Percentiles rank a stretch among this genome's conserved stretches.
phyloP scores from a whole-genome alignment of 2,797 vertebrate species.

The Tenualosa ilisha region DNA sequence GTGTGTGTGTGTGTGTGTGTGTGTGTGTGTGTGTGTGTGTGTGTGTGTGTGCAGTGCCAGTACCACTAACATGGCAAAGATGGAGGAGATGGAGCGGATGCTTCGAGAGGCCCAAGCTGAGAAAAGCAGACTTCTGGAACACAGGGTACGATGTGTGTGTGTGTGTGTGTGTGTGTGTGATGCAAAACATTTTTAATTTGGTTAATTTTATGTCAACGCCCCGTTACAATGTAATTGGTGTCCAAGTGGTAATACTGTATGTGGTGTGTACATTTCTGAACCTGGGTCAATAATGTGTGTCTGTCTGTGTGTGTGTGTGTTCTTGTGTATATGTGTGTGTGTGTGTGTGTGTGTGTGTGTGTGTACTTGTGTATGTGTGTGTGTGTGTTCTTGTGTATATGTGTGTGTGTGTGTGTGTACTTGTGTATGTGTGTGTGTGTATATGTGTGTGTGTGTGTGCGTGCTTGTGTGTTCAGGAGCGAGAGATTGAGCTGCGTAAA shows the following conservation, averaged over 20 bases:
- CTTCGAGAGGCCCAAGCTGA: slow-evolving; percentile 91
- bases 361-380: slow-evolving; percentile 18
- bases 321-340: slow-evolving; percentile 35
- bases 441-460: slow-evolving; percentile 19
- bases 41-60: slow-evolving; percentile 77
- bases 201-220: no score
- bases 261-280: slow-evolving; percentile 10
- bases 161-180: not conserved
- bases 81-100: slow-evolving; percentile 96
- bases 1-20: not conserved
- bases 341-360: slow-evolving; percentile 25
- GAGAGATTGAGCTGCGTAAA: slow-evolving; percentile 90
- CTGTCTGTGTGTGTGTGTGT: slow-evolving; percentile 19
- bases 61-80: slow-evolving; percentile 88
- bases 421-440: slow-evolving; percentile 15
- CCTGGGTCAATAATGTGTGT: not conserved
- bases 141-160: slow-evolving; percentile 74
- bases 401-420: slow-evolving; percentile 26
- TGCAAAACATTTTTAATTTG: no score
- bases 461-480: slow-evolving; percentile 70
- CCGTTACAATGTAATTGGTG: not conserved
- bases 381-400: slow-evolving; percentile 18
- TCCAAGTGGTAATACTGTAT: not conserved
- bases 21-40: not conserved
- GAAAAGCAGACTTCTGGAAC: slow-evolving; percentile 88